Base-by-base conservation (phyloP, 2,797 vertebrate species). In the Sphenopsis melanotis region DNA sequence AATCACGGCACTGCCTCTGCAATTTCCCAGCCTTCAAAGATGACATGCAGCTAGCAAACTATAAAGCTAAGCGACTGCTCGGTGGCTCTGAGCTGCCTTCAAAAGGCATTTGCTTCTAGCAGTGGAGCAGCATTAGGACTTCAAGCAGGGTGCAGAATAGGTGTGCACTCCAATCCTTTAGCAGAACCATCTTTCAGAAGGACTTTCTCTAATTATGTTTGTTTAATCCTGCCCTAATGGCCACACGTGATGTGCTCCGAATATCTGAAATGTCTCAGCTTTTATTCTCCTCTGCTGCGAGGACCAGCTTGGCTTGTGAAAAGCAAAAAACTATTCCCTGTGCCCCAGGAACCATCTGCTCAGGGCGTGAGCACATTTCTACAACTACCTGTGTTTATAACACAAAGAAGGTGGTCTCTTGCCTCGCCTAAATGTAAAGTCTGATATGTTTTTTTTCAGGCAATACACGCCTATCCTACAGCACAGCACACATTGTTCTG, bases 21-120 rank as follows among this genome's bases (percentile, higher is more conserved):
- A 93, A 89, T 96, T 96, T 95, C 92, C 88, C 93, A 95, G 95
- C 90, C 93, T 95, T 96, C 96, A 96, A 95, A 97, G 95, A 59
- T 94, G 93, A 95, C 96, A 91, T 42, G 92, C 90, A 94, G 95
- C 94, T 87, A 82, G 70, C 81, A 75, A 94, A 92, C 90, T 95
- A 89, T 87, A 94, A 94, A 95, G 93, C 83, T 81, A 72, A 95
- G 96, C 29, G 65, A 37, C 93, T 90, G 94, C 91, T 77, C 68
- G 1, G 95, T 80, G 94, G 68, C 94, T 96, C 95, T 78, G 94
- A 93, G 92, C 95, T 87, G 78, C 95, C 87, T 96, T 95, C 95
- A 94, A 93, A 96, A 93, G 93, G 68, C 90, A 29, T 94, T 96
- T 89, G 60, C 92, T 94, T 87, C 95, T 46, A 84, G 90, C 60